phyloP scores from a whole-genome alignment of 2,888 invertebrate genomes.

The Drosophila kambysellisi region DNA sequence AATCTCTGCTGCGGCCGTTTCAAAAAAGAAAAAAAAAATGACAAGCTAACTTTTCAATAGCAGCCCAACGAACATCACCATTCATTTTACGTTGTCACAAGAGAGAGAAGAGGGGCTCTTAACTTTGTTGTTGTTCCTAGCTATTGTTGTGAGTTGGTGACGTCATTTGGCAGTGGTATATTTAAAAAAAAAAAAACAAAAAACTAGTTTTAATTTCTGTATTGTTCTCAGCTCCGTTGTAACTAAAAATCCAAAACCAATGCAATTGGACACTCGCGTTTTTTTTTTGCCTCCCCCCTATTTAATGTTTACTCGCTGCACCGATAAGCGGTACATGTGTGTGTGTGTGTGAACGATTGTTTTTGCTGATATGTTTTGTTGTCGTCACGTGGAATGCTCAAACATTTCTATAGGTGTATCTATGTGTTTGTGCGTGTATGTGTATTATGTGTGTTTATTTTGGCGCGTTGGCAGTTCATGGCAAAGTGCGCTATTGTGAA shows the following conservation, averaged over 20 bases:
- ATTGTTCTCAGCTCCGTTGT: slow-evolving; percentile 48
- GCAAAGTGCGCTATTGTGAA: slow-evolving; percentile 11
- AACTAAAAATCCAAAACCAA: slow-evolving; percentile 24
- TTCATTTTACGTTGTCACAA: slow-evolving; percentile 44
- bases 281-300: slow-evolving; percentile 34
- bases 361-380: slow-evolving; percentile 56
- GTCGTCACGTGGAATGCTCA: slow-evolving; percentile 52
- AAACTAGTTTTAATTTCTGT: slow-evolving; percentile 55
- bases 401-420: slow-evolving; percentile 4
- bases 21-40: slow-evolving; percentile 29
- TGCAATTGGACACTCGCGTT: slow-evolving; percentile 31
- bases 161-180: slow-evolving; percentile 59
- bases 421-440: slow-evolving; percentile 7
- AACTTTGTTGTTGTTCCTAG: slow-evolving; percentile 32
- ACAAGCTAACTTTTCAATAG: slow-evolving; percentile 61
- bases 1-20: slow-evolving; percentile 50
- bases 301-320: slow-evolving; percentile 58
- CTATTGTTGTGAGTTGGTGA: slow-evolving; percentile 63
- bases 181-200: slow-evolving; percentile 67
- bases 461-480: slow-evolving; percentile 46
- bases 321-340: slow-evolving; percentile 51
- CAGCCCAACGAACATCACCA: slow-evolving; percentile 39
- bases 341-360: slow-evolving; percentile 28
- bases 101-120: slow-evolving; percentile 28
- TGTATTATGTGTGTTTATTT: slow-evolving; percentile 31